Conservation (phyloP, 2,888 invertebrate species). For the Blera fallax region DNA sequence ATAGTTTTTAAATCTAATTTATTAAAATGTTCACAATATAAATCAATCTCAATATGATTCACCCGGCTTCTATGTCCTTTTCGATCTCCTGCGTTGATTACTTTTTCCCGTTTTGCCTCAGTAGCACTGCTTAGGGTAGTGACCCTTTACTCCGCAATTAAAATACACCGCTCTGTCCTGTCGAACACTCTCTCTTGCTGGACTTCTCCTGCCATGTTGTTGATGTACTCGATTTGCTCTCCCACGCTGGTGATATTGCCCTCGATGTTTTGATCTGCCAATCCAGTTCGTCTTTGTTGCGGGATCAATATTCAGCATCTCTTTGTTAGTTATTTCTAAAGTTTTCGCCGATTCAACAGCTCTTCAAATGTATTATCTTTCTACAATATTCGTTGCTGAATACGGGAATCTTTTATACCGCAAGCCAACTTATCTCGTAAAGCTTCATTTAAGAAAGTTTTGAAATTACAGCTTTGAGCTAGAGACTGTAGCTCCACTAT, state of each 20-base stretch:
- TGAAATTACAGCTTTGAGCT: not conserved
- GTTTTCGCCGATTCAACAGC: not conserved
- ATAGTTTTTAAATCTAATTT: conserved; percentile 7
- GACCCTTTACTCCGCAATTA: conserved; percentile 6
- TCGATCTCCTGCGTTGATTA: not conserved
- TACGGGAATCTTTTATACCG: not conserved
- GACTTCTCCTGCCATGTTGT: not conserved
- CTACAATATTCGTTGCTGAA: not conserved
- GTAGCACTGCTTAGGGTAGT: not conserved
- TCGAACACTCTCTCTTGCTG: not conserved
- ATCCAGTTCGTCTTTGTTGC: not conserved
- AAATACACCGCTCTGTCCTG: not conserved
- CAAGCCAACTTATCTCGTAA: not conserved
- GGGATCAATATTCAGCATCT: not conserved
- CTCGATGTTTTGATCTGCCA: not conserved
- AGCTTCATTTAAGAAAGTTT: conserved; percentile 1
- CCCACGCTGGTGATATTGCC: not conserved
- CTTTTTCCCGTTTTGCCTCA: not conserved
- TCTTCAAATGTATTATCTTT: not conserved
- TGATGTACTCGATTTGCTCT: not conserved
- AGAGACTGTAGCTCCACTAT: too few species aligned
- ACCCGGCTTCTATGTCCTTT: not conserved
- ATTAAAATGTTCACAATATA: not conserved
- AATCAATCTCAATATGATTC: not conserved
- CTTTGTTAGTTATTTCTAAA: not conserved